These are phyloP conservation scores for Mellivora capensis DNA, from an alignment of 2,113 vertebrate genomes.

Conservation along the genomic window DNA sequence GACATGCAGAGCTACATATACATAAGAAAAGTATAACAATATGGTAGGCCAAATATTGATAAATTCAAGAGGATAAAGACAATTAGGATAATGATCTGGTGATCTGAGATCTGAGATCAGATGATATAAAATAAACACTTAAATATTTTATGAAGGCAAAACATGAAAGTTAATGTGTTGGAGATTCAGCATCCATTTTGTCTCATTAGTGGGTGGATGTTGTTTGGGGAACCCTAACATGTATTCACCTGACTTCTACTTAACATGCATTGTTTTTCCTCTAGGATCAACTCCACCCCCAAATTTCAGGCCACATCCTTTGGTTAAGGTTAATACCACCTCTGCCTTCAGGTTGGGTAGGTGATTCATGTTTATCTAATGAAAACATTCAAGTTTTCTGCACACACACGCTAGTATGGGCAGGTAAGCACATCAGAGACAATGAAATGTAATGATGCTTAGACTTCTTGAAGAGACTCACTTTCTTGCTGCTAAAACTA, in stretches of 20 bases:
- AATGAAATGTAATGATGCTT: neutral
- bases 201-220: neutral
- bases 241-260: neutral
- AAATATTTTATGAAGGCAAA: neutral
- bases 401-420: neutral
- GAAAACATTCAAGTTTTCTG: neutral
- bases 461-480: neutral
- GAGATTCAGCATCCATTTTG: neutral
- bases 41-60: neutral
- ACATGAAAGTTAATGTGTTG: neutral
- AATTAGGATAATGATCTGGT: neutral
- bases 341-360: neutral
- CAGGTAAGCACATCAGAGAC: neutral
- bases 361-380: neutral
- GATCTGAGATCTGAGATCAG: neutral
- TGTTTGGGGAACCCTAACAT: neutral
- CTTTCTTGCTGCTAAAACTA: neutral
- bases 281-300: neutral
- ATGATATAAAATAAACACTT: neutral
- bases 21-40: neutral
- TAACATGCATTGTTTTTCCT: neutral
- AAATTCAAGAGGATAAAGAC: neutral
- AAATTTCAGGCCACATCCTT: neutral
- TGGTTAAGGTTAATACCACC: too few relatives aligned
- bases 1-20: neutral